Conservation (phyloP, 2,888 invertebrate genomes). For the Orthosia gothica region DNA sequence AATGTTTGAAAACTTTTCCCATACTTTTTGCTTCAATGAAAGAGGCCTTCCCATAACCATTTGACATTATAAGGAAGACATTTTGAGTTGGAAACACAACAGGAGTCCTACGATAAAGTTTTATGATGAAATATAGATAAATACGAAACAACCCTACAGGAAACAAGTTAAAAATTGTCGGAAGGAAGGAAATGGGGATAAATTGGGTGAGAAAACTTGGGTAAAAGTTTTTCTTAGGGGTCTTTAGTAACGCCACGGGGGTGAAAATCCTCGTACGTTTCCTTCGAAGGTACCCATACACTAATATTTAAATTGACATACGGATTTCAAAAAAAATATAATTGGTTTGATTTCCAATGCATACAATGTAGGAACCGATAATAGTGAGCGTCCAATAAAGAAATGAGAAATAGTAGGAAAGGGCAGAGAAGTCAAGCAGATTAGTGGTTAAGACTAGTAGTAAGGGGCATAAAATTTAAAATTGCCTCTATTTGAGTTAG, state of each 20-base stretch:
- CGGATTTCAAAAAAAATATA: not conserved
- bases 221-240: slow-evolving; percentile 1
- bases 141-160: slow-evolving; percentile 29
- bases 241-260: not conserved
- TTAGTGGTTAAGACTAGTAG: slow-evolving; percentile 23
- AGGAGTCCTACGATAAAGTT: slow-evolving; percentile 37
- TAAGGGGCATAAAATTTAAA: slow-evolving; percentile 23
- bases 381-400: slow-evolving; percentile 29
- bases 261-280: not conserved
- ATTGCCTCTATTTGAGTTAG: slow-evolving; percentile 33
- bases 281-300: not conserved
- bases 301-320: not conserved
- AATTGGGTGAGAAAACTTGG: not conserved
- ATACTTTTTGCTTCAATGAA: slow-evolving; percentile 43
- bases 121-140: slow-evolving; percentile 51
- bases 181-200: slow-evolving; percentile 3
- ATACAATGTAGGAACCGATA: not conserved
- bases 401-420: slow-evolving; percentile 23
- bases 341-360: too few species aligned
- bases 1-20: slow-evolving; percentile 42
- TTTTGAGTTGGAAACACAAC: slow-evolving; percentile 51
- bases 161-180: slow-evolving; percentile 1
- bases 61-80: slow-evolving; percentile 43
- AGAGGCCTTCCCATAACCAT: slow-evolving; percentile 49
- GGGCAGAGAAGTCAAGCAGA: slow-evolving; percentile 15